Evolutionary conservation across 2,888 invertebrate genomes (phyloP).

Genomic region (Drosophila stalkeri): DNA sequence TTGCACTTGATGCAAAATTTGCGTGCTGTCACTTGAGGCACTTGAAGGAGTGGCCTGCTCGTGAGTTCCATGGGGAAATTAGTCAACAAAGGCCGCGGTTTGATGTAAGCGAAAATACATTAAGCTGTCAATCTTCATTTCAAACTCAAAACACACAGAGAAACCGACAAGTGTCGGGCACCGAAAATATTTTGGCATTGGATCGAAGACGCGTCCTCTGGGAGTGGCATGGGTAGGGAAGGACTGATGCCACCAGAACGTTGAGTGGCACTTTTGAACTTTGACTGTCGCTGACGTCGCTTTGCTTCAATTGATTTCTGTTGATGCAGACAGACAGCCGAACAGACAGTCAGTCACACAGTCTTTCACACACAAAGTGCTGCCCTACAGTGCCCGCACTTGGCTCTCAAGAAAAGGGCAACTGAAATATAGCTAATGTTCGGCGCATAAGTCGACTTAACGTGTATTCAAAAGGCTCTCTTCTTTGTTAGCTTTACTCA

Average conservation of each 20-base stretch:
- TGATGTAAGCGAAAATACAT: slow-evolving; percentile 70
- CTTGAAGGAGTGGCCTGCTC: slow-evolving; percentile 50
- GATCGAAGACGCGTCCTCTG: slow-evolving; percentile 8
- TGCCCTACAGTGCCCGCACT: not conserved
- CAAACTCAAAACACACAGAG: slow-evolving; percentile 26
- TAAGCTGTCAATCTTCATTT: slow-evolving; percentile 79
- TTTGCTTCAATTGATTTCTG: slow-evolving; percentile 69
- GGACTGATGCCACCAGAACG: slow-evolving; percentile 43
- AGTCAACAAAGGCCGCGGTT: slow-evolving; percentile 60
- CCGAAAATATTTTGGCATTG: slow-evolving; percentile 68
- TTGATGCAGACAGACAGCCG: slow-evolving; percentile 38
- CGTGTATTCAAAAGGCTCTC: not conserved
- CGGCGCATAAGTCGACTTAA: slow-evolving; percentile 44
- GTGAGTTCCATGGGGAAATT: slow-evolving; percentile 61
- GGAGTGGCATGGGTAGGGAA: not conserved
- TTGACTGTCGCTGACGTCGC: slow-evolving; percentile 63
- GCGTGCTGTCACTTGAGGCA: slow-evolving; percentile 55
- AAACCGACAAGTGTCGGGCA: slow-evolving; percentile 51
- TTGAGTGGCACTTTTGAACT: slow-evolving; percentile 78
- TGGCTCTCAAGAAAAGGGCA: slow-evolving; percentile 34
- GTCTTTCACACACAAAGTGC: slow-evolving; percentile 37
- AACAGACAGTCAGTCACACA: slow-evolving; percentile 27
- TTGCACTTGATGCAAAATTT: slow-evolving; percentile 70
- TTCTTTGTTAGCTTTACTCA: not conserved
- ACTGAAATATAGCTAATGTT: slow-evolving; percentile 39